phyloP scores from a whole-genome alignment of 2,113 vertebrate species.

The Limanda limanda region DNA sequence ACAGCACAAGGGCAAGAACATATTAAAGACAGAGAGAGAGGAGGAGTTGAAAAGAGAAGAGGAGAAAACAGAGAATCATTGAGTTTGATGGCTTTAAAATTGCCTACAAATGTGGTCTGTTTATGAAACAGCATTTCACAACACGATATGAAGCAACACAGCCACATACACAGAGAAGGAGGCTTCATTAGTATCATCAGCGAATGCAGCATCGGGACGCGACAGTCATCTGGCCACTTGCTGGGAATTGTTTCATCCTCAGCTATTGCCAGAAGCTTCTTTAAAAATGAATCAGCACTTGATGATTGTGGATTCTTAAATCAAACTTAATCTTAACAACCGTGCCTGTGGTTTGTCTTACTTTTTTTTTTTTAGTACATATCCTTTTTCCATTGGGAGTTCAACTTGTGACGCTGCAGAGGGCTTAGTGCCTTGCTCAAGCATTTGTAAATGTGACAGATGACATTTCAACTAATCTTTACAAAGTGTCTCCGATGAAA shows the following conservation, averaged over 20 bases:
- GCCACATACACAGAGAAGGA: slow-evolving; percentile 31
- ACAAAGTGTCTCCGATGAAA: slow-evolving; percentile 9
- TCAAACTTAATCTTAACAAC: neutral
- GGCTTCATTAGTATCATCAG: slow-evolving; percentile 1
- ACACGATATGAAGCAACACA: slow-evolving; percentile 29
- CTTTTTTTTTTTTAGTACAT: neutral
- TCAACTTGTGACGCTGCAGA: neutral
- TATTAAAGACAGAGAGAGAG: slow-evolving; percentile 59
- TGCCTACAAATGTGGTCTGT: slow-evolving; percentile 60
- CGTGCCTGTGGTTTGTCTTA: neutral
- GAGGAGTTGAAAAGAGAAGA: slow-evolving; percentile 43
- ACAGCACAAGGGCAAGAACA: slow-evolving; percentile 58
- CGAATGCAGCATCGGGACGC: slow-evolving; percentile 14
- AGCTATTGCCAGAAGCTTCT: neutral
- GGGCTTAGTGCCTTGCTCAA: slow-evolving; percentile 12
- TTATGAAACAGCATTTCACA: slow-evolving; percentile 49
- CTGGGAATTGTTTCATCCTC: neutral
- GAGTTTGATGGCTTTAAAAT: slow-evolving; percentile 58
- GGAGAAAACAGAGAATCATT: slow-evolving; percentile 42
- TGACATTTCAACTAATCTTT: slow-evolving; percentile 44
- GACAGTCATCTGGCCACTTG: neutral
- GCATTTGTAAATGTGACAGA: slow-evolving; percentile 7
- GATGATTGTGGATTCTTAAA: neutral
- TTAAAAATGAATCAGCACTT: neutral
- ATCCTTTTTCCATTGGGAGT: neutral